Evolutionary conservation across 2,888 invertebrate genomes (phyloP).

Genomic region (Drosophila paramelanica): DNA sequence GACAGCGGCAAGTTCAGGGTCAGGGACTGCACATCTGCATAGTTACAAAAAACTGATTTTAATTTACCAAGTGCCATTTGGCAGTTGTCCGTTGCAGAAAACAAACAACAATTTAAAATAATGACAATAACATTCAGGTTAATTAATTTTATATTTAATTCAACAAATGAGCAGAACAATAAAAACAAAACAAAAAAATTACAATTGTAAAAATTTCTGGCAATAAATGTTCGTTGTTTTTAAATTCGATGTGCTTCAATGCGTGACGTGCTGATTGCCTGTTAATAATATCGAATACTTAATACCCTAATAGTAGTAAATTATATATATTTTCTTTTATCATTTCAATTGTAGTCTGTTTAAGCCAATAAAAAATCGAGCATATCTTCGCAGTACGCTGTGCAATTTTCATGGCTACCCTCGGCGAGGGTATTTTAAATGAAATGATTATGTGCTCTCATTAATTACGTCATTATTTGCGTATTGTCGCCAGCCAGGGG

Average conservation of each 20-base stretch:
- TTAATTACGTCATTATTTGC: constrained; percentile 77
- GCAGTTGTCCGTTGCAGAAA: constrained; percentile 17
- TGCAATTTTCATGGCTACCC: background rate
- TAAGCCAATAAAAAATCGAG: no score
- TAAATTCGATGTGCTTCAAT: constrained; percentile 14
- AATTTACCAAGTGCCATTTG: constrained; percentile 11
- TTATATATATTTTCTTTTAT: background rate
- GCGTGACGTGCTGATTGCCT: constrained; percentile 53
- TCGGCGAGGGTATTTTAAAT: background rate
- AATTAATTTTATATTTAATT: constrained; percentile 55
- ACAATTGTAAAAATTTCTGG: constrained; percentile 16
- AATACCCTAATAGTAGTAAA: constrained; percentile 2
- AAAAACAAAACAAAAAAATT: background rate
- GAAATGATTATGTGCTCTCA: constrained; percentile 56
- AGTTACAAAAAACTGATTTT: constrained; percentile 29
- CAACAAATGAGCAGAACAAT: constrained; percentile 27
- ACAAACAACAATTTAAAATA: constrained; percentile 27
- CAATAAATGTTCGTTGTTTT: constrained; percentile 37
- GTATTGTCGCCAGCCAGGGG: constrained; percentile 56
- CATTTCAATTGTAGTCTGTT: background rate
- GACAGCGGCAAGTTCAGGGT: constrained; percentile 60
- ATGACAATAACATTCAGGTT: constrained; percentile 38
- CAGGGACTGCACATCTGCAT: constrained; percentile 40
- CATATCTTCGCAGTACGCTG: no score
- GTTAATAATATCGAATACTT: constrained; percentile 52